A percentile compares a stretch with the other conserved stretches of the same genome.
Conservation (phyloP, 2,888 invertebrate species). For the Leucophora obtusa region DNA sequence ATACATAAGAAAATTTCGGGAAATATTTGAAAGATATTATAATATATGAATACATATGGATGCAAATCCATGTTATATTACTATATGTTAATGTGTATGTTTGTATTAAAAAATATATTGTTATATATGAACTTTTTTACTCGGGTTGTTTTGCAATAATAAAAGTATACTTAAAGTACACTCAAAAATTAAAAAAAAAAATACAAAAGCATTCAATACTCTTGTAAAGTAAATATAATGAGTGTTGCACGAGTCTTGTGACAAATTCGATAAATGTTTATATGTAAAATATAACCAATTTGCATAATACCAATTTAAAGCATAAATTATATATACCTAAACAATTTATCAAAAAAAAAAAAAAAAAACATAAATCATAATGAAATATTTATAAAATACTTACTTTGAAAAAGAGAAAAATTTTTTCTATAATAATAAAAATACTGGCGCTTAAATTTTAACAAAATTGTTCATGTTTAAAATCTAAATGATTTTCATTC, state of each 20-base stretch:
- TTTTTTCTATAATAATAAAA: neutral
- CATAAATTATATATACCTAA: too few species aligned
- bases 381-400: neutral
- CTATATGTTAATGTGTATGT: too few species aligned
- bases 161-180: neutral
- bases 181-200: neutral
- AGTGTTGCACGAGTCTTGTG: neutral
- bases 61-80: too few species aligned
- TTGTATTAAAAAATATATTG: too few species aligned
- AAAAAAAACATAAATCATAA: neutral
- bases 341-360: too few species aligned
- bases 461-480: conserved; percentile 1
- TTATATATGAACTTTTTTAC: too few species aligned
- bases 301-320: neutral
- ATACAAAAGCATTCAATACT: neutral
- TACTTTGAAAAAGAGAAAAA: neutral
- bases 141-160: too few species aligned
- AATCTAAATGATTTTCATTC: neutral
- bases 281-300: conserved; percentile 1
- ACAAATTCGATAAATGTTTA: neutral
- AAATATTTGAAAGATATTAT: too few species aligned
- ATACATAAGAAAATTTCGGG: too few species aligned
- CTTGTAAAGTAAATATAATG: neutral
- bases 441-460: neutral
- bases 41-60: too few species aligned